A percentile compares a stretch with the other conserved stretches of the same genome.
These are phyloP conservation scores for Amblyopsis rosae DNA, from an alignment of 2,113 vertebrate species.

Conservation along the genomic window DNA sequence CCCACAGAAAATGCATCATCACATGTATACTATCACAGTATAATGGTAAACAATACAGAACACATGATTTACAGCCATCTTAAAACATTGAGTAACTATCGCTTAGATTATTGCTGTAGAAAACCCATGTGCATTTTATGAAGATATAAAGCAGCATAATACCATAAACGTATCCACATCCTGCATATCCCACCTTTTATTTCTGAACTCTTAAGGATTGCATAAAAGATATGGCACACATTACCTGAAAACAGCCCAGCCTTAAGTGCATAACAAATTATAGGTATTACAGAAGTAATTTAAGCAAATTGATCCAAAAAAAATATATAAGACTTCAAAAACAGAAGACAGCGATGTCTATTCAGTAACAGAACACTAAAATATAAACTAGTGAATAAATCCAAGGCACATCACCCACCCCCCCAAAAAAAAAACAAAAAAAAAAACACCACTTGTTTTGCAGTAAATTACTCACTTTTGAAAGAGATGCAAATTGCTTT, in stretches of 20 bases:
- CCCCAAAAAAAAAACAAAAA: too few species aligned
- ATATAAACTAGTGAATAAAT: too few species aligned
- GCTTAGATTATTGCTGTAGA: conserved; percentile 63
- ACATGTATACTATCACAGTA: conserved; percentile 50
- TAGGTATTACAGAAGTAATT: too few species aligned
- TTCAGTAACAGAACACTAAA: too few species aligned
- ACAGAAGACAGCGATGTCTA: too few species aligned
- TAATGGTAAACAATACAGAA: conserved; percentile 38
- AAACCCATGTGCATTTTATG: conserved; percentile 42
- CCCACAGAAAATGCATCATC: conserved; percentile 39
- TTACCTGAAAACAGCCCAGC: too few species aligned
- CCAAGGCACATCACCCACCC: too few species aligned
- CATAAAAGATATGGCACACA: too few species aligned
- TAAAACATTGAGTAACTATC: conserved; percentile 47
- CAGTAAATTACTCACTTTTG: conserved; percentile 20
- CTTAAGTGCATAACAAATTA: too few species aligned
- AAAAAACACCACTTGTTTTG: conserved; percentile 14
- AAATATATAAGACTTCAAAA: too few species aligned
- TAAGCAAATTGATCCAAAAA: too few species aligned
- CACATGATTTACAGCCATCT: conserved; percentile 45
- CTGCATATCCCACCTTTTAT: background rate
- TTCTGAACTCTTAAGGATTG: background rate
- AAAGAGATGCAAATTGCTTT: conserved; percentile 48
- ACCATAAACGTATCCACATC: too few species aligned
- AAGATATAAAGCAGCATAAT: conserved; percentile 48